Base-by-base conservation (phyloP, 2,888 invertebrate species). In the Scaptomyza reducta region DNA sequence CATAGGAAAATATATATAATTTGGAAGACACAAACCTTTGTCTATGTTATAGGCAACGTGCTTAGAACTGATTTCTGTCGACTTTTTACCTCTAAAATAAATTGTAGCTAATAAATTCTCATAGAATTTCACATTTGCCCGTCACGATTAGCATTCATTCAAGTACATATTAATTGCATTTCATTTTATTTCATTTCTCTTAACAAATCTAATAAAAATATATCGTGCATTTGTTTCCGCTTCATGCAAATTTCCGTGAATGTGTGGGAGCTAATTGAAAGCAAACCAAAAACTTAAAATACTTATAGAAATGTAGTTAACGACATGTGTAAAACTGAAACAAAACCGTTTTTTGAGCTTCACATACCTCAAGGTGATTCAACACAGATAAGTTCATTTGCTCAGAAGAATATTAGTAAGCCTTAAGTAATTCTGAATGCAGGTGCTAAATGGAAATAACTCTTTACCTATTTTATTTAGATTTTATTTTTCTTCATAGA, bases 111-210 rank as follows among this genome's bases (percentile, higher is more conserved):
- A 82, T 82, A 75, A 83, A 81, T 85, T 77, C 47, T 50, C 51
- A 58, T 47, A 27, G 33, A 58, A 56, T 70, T 63, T 58, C 22
- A 47, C 55, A 64, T 67, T 62, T 55, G 63, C n/a, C 44, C 49
- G 46, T 50, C 73, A 83, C 55, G 70, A 80, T 86, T 86, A 71
- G 78, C 87, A 83, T 79, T 46, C 25, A 38, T 46, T 77, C 77
- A 77, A 77, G 79, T 64, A 42, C 77, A 49, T 53, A 73, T 69
- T 56, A 70, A 77, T 64, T 74, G 64, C 50, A 79, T 73, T 65
- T 60, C 57, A 59, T 61, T 67, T 58, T 31, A 70, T 54, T 64
- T 62, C 27, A 59, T 56, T 72, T 40, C 18, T 47, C 31, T 59
- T 49, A 22, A 41, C 53, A 51, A 50, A 46, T 41, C 68, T 45